Conservation (phyloP, 2,113 vertebrate species). For the Eubucco bourcierii region DNA sequence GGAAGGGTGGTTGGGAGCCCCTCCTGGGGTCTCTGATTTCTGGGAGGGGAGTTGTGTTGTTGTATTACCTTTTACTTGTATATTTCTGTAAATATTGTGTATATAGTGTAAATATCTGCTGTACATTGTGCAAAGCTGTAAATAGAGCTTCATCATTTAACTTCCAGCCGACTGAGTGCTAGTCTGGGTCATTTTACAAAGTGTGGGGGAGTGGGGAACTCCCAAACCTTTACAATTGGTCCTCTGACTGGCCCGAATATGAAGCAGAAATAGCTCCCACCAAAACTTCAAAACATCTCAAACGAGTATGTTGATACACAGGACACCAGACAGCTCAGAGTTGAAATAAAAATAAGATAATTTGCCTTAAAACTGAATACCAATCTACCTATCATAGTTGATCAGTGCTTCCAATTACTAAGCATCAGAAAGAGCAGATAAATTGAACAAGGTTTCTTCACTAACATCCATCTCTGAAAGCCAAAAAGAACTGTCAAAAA, state of each 20-base stretch:
- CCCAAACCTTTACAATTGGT: too few species aligned
- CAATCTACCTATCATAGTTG: slow-evolving; percentile 72
- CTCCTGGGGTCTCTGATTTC: too few species aligned
- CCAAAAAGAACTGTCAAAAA: slow-evolving; percentile 73
- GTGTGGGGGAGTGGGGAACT: too few species aligned
- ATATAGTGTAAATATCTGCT: too few species aligned
- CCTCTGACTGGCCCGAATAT: not conserved
- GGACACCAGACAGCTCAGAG: slow-evolving; percentile 67
- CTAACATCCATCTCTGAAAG: not conserved
- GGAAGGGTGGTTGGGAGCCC: too few species aligned
- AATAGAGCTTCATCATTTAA: too few species aligned
- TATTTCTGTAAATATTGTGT: too few species aligned
- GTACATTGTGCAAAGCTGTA: too few species aligned
- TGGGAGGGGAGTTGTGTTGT: too few species aligned
- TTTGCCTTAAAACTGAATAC: slow-evolving; percentile 66
- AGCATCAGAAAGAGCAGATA: slow-evolving; percentile 74
- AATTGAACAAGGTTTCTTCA: slow-evolving; percentile 31
- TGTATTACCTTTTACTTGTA: too few species aligned
- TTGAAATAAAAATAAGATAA: slow-evolving; percentile 71
- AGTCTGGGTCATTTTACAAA: too few species aligned
- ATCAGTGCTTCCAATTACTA: slow-evolving; percentile 66
- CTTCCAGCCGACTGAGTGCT: too few species aligned
- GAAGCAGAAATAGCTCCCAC: not conserved
- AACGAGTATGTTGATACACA: slow-evolving; percentile 74
- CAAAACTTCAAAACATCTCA: slow-evolving; percentile 56